These are phyloP conservation scores for Tachypleus tridentatus DNA, from an alignment of 1,140 invertebrate species.

Conservation along the genomic window DNA sequence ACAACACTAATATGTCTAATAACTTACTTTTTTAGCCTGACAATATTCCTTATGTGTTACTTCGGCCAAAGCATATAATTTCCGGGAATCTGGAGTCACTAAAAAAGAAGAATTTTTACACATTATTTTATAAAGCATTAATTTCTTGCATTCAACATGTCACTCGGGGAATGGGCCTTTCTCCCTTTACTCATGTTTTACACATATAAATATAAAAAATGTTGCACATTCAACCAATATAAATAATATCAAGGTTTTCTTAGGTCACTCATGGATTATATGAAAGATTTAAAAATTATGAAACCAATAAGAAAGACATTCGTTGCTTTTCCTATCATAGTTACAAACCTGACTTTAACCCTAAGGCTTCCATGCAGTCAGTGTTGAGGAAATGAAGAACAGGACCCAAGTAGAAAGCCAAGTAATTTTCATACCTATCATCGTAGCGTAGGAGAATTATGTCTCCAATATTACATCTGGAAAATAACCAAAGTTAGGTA, in stretches of 20 bases:
- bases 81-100: slow-evolving; percentile 31
- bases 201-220: no score
- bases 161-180: no score
- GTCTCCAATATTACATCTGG: slow-evolving; percentile 61
- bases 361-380: slow-evolving; percentile 53
- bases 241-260: no score
- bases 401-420: slow-evolving; percentile 61
- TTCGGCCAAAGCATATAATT: slow-evolving; percentile 54
- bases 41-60: slow-evolving; percentile 85
- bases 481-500: slow-evolving; percentile 15
- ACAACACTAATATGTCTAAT: not conserved
- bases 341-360: slow-evolving; percentile 28
- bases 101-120: slow-evolving; percentile 18
- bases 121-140: not conserved
- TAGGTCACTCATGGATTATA: no score
- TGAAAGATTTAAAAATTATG: no score
- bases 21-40: slow-evolving; percentile 68
- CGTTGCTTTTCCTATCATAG: no score
- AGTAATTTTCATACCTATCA: slow-evolving; percentile 58
- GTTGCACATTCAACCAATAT: no score
- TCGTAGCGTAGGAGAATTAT: slow-evolving; percentile 74
- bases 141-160: no score
- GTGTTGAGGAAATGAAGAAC: slow-evolving; percentile 74
- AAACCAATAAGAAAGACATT: no score
- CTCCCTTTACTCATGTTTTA: no score